Evolutionary conservation across 2,888 invertebrate genomes (phyloP).

Genomic region (Mimachlamys varia): DNA sequence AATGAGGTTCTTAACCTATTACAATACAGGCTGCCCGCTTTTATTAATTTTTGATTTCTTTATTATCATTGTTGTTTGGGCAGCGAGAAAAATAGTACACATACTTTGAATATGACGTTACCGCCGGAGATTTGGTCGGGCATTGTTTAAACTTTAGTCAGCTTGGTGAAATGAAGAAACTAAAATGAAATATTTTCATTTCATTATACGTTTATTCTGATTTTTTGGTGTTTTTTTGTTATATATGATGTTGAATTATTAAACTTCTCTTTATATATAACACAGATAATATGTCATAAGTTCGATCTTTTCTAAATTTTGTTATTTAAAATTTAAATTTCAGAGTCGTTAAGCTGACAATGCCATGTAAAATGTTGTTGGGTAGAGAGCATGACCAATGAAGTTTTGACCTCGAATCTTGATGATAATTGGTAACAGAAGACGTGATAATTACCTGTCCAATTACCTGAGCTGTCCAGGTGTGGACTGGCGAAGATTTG

Average conservation of each 20-base stretch:
- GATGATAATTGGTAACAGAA: background rate
- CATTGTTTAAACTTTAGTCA: background rate
- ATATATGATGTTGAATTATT: background rate
- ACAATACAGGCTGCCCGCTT: background rate
- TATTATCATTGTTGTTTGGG: background rate
- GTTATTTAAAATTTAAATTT: background rate
- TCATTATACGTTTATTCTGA: background rate
- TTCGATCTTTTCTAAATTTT: background rate
- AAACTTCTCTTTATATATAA: too few species aligned
- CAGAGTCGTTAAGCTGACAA: background rate
- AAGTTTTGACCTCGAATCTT: conserved; percentile 25
- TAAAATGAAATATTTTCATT: background rate
- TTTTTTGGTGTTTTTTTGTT: background rate
- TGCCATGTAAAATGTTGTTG: background rate
- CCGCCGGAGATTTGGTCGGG: background rate
- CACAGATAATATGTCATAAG: too few species aligned
- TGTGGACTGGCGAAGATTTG: conserved; percentile 24
- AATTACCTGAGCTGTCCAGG: background rate
- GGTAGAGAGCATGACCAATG: background rate
- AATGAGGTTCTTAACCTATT: background rate
- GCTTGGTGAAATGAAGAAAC: background rate
- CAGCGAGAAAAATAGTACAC: background rate
- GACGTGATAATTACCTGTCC: conserved; percentile 1
- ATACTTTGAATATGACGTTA: background rate
- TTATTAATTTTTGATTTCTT: conserved; percentile 25